Evolutionary conservation across 1,140 invertebrate genomes (phyloP).

Genomic region (Aphidius gifuensis): DNA sequence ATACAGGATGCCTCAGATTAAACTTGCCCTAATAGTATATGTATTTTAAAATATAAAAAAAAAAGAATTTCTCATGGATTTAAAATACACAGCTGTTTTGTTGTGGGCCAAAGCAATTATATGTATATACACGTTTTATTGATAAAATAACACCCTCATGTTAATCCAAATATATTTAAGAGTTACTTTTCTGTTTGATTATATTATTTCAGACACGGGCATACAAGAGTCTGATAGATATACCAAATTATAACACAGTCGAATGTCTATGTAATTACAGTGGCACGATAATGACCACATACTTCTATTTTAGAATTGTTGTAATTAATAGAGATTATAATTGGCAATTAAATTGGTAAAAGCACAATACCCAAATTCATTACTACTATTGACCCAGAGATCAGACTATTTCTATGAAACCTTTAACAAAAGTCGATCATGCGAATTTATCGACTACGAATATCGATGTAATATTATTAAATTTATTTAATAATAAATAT

Average conservation of each 20-base stretch:
- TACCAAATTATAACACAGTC: constrained; percentile 48
- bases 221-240: constrained; percentile 23
- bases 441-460: too few relatives aligned
- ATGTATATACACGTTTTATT: constrained; percentile 36
- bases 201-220: constrained; percentile 1
- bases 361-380: not conserved
- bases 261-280: constrained; percentile 28
- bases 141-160: constrained; percentile 43
- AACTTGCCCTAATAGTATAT: too few relatives aligned
- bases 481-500: too few relatives aligned
- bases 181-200: not conserved
- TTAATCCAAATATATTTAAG: constrained; percentile 39
- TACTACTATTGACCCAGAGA: too few relatives aligned
- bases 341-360: constrained; percentile 44
- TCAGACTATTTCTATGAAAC: too few relatives aligned
- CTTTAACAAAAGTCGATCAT: too few relatives aligned
- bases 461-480: too few relatives aligned
- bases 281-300: constrained; percentile 27
- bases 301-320: constrained; percentile 46
- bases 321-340: constrained; percentile 54
- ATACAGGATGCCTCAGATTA: too few relatives aligned
- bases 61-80: constrained; percentile 22
- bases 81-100: constrained; percentile 49
- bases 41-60: not conserved
- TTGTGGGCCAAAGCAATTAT: constrained; percentile 44